Percentiles rank a stretch among this genome's conserved stretches.
These are phyloP conservation scores for Leptosomus discolor DNA, from an alignment of 2,113 vertebrate genomes.

Conservation along the genomic window DNA sequence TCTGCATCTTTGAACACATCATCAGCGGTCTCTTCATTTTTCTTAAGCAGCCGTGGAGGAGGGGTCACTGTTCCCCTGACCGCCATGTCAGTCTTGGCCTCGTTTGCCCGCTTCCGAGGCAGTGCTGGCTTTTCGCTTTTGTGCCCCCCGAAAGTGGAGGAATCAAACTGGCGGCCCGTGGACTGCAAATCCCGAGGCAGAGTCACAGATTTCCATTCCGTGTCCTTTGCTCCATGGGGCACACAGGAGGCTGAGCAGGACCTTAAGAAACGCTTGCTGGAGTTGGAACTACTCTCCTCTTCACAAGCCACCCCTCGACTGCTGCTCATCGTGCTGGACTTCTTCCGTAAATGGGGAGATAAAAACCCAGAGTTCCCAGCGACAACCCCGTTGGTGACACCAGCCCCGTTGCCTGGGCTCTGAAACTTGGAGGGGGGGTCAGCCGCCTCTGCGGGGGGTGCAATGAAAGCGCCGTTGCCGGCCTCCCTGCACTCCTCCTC, in stretches of 20 bases:
- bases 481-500: conserved; percentile 73
- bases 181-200: conserved; percentile 90
- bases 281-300: conserved; percentile 80
- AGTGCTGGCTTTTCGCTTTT: conserved; percentile 85
- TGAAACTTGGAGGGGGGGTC: conserved; percentile 78
- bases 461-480: conserved; percentile 73
- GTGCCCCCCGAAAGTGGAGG: conserved; percentile 84
- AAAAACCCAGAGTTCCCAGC: conserved; percentile 77
- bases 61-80: conserved; percentile 83
- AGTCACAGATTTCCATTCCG: conserved; percentile 89
- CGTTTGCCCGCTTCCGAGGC: conserved; percentile 85
- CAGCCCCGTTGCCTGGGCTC: conserved; percentile 73
- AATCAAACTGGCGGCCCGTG: conserved; percentile 82
- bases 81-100: conserved; percentile 78
- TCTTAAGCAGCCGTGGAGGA: conserved; percentile 85
- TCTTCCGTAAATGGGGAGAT: conserved; percentile 82
- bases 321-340: conserved; percentile 74
- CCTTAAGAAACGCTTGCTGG: conserved; percentile 88
- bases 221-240: conserved; percentile 78
- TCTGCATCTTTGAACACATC: conserved; percentile 84
- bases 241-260: conserved; percentile 89
- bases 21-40: conserved; percentile 75
- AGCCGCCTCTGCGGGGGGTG: conserved; percentile 4
- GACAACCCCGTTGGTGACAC: conserved; percentile 83
- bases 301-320: conserved; percentile 75